Conservation (phyloP, 1,140 invertebrate genomes). For the Dolichoris vasculosae region DNA sequence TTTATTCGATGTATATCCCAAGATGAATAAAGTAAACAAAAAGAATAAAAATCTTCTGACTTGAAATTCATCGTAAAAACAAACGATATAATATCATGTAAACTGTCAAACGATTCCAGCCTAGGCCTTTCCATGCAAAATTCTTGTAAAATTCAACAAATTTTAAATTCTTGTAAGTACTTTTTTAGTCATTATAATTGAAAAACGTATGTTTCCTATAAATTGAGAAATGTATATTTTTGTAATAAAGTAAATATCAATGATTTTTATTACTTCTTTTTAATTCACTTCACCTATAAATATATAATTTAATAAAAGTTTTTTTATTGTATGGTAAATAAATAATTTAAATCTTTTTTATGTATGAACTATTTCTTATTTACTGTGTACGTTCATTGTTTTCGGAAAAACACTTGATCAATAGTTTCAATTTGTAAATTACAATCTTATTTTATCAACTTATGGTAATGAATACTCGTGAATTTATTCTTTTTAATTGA, state of each 20-base stretch:
- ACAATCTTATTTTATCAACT: no score
- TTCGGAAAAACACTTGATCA: no score
- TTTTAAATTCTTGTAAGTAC: slow-evolving; percentile 55
- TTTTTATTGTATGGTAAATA: no score
- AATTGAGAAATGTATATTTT: background rate
- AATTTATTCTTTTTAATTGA: no score
- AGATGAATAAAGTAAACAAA: background rate
- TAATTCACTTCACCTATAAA: background rate
- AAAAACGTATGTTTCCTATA: background rate
- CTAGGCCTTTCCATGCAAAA: slow-evolving; percentile 45
- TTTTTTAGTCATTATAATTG: background rate
- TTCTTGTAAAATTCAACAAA: slow-evolving; percentile 30
- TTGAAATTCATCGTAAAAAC: slow-evolving; percentile 52
- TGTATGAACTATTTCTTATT: no score
- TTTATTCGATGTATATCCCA: background rate
- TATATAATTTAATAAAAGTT: no score
- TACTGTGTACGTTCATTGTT: no score
- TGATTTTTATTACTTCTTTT: background rate
- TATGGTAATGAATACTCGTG: no score
- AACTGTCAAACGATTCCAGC: slow-evolving; percentile 46
- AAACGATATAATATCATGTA: slow-evolving; percentile 48
- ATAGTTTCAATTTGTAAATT: no score
- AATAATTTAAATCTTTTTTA: no score
- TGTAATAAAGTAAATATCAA: no score
- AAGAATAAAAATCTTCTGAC: background rate